phyloP scores from a whole-genome alignment of 1,140 invertebrate genomes.

The Saccostrea cuccullata region DNA sequence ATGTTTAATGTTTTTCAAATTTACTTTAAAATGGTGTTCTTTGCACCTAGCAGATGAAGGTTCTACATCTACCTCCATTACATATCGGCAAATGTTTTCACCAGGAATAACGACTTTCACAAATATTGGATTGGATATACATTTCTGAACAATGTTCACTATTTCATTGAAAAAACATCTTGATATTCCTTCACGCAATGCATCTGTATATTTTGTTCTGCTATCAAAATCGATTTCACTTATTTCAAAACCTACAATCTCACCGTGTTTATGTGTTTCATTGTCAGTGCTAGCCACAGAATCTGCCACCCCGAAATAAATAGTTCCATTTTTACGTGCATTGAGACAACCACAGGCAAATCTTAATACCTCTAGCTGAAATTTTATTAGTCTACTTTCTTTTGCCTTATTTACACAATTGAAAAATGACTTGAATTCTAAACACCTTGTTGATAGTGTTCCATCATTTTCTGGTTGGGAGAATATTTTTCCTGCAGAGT shows the following conservation, averaged over 20 bases:
- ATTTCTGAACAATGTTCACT: slow-evolving; percentile 11
- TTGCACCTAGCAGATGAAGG: slow-evolving; percentile 34
- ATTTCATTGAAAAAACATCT: slow-evolving; percentile 9
- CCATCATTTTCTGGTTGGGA: slow-evolving; percentile 45
- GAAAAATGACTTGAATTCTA: slow-evolving; percentile 45
- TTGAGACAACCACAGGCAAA: slow-evolving; percentile 51
- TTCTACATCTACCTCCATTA: slow-evolving; percentile 53
- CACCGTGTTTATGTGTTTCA: background rate
- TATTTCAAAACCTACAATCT: slow-evolving; percentile 31
- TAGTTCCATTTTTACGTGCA: slow-evolving; percentile 53
- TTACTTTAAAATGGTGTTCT: slow-evolving; percentile 34
- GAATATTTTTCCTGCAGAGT: slow-evolving; percentile 28
- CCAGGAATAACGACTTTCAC: slow-evolving; percentile 28
- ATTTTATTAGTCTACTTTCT: background rate
- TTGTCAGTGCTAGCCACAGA: background rate
- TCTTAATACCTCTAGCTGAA: slow-evolving; percentile 39
- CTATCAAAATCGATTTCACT: background rate
- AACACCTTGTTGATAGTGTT: slow-evolving; percentile 26
- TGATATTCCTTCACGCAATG: background rate
- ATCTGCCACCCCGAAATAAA: slow-evolving; percentile 54
- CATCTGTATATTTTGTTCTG: slow-evolving; percentile 42
- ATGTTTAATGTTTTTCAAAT: slow-evolving; percentile 19
- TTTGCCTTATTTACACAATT: slow-evolving; percentile 2
- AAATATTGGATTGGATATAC: slow-evolving; percentile 48
- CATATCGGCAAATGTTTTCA: background rate